A percentile compares a stretch with the other conserved stretches of the same genome.
These are phyloP conservation scores for Heliothis virescens DNA, from an alignment of 1,140 invertebrate species.

Conservation along the genomic window DNA sequence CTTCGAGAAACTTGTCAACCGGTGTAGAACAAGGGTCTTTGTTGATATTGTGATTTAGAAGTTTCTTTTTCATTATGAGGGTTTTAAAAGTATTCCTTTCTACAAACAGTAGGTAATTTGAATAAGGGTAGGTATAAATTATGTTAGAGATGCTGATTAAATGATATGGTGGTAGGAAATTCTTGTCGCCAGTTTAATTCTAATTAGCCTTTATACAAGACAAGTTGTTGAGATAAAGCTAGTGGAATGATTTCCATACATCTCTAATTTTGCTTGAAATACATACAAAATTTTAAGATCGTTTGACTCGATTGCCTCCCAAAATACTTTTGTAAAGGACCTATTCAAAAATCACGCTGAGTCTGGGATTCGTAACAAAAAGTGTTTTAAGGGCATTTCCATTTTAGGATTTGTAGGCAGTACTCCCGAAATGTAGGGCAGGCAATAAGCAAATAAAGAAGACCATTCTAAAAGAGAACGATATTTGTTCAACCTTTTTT, in stretches of 20 bases:
- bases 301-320: not conserved
- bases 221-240: conserved; percentile 2
- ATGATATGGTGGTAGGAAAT: not conserved
- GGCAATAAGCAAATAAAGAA: conserved; percentile 11
- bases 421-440: conserved; percentile 4
- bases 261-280: not conserved
- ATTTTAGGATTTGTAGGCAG: conserved; percentile 2
- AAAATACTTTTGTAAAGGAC: not conserved
- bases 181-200: not conserved
- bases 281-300: not conserved
- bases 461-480: not conserved
- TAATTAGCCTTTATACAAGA: not conserved
- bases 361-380: conserved; percentile 20
- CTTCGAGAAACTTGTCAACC: conserved; percentile 17
- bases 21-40: conserved; percentile 10
- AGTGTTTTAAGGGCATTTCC: not conserved
- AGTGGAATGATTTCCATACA: not conserved
- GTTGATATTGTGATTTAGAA: conserved; percentile 25
- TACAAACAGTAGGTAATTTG: not conserved
- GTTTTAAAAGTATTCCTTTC: not conserved
- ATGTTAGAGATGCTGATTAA: not conserved
- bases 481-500: not conserved
- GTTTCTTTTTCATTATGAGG: not conserved
- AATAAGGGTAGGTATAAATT: not conserved
- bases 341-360: not conserved